Evolutionary conservation across 2,113 vertebrate genomes (phyloP), one percentile per base, ranked within the genome.

Genomic region (Petaurus breviceps): DNA sequence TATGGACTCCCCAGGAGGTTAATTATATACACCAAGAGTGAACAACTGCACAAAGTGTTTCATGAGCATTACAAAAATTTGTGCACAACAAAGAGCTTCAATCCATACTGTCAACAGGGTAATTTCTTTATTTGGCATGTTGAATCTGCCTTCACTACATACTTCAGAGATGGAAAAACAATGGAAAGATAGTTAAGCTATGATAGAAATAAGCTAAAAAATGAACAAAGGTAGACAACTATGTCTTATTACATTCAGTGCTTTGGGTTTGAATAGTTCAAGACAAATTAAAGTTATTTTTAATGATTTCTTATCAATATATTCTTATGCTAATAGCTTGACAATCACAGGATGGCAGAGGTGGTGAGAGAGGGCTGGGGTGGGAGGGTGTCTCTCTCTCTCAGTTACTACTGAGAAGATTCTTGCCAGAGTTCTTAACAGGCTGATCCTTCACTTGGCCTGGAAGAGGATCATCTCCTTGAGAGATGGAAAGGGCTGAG

Each of bases 1-100:
- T 97, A 98, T 97, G 92, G 51, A 16, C 94, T 97, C 92, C 97
- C 97, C 91, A 96, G 97, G 98, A 97, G 96, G 97, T 97, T 98
- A 98, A 98, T 98, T 98, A 98, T 90, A 55, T 90, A 96, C 52
- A 96, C 84, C 90, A 57, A 94, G 51, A 93, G 93, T 26, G 97
- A 90, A 94, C 77, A 46, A 97, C 97, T 84, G 97, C 52, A 96
- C 84, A 97, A 96, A 97, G 90, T 0, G 0, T 51, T 96, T 84
- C 46, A 89, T 89, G 92, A 47, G 43, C 68, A 84, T 89, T 95
- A 97, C 12, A 94, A 92, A 97, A 98, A 91, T 0, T 0, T 93
- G 92, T 94, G 57, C 57, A 91, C 77, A 91, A 93, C 8, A 53
- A 47, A 96, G 46, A 94, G 94, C 50, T 95, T 7, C 52, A 77